Evolutionary conservation across 2,888 invertebrate species (phyloP).

Genomic region (Saturnia japonica): DNA sequence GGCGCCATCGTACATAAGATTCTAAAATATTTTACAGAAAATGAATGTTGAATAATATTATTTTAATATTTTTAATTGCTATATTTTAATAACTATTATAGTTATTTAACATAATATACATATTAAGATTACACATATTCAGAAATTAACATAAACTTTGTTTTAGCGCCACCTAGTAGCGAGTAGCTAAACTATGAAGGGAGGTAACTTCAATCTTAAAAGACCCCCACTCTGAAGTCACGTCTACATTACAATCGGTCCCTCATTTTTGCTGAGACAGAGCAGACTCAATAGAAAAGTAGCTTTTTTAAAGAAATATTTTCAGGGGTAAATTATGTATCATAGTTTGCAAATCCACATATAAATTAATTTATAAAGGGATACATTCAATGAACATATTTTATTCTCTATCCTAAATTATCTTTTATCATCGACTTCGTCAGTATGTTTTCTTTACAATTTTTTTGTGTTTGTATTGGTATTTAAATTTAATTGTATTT

Average conservation of each 20-base stretch:
- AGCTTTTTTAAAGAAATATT: background rate
- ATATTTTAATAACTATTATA: background rate
- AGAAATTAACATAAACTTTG: background rate
- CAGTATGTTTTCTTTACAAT: background rate
- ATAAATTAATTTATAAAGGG: background rate
- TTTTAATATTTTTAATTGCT: no score
- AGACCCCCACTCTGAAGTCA: slow-evolving; percentile 28
- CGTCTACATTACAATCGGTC: slow-evolving; percentile 30
- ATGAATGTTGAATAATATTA: slow-evolving; percentile 10
- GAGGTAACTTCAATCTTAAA: slow-evolving; percentile 32
- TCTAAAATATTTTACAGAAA: background rate
- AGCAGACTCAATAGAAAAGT: background rate
- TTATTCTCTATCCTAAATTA: background rate
- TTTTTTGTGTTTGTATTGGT: background rate
- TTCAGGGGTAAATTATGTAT: background rate
- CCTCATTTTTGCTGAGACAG: background rate
- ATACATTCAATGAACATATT: background rate
- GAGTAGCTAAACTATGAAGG: slow-evolving; percentile 62
- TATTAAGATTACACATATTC: background rate
- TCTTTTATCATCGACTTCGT: background rate
- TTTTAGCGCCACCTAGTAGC: slow-evolving; percentile 67
- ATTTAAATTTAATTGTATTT: background rate
- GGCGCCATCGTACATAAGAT: slow-evolving; percentile 52
- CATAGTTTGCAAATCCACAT: background rate
- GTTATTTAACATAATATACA: background rate